Percentiles rank a stretch among this genome's conserved stretches.
phyloP scores from a whole-genome alignment of 2,888 invertebrate species.

The Muscina levida region DNA sequence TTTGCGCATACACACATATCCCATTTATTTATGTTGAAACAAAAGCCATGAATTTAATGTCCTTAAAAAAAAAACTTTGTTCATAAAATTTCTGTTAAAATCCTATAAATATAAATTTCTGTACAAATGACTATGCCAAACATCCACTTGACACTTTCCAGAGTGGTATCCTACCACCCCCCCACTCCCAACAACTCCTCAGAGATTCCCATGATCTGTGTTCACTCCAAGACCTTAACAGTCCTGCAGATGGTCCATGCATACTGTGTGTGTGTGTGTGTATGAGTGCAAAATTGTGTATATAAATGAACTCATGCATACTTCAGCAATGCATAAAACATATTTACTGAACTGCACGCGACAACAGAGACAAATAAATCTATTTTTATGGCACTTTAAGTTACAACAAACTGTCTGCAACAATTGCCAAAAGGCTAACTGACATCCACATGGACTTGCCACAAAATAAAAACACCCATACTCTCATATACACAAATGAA shows the following conservation, averaged over 20 bases:
- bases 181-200: background rate
- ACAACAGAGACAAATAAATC: conserved; percentile 65
- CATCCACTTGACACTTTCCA: conserved; percentile 33
- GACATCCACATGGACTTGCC: conserved; percentile 51
- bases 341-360: conserved; percentile 58
- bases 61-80: too few relatives aligned
- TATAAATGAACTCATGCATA: conserved; percentile 31
- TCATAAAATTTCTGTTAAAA: too few relatives aligned
- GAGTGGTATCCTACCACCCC: conserved; percentile 20
- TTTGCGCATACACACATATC: too few relatives aligned
- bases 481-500: too few relatives aligned
- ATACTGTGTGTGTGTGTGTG: background rate
- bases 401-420: conserved; percentile 65
- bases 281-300: conserved; percentile 13
- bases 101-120: too few relatives aligned
- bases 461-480: too few relatives aligned
- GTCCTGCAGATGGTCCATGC: background rate
- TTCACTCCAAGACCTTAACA: background rate
- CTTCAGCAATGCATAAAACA: conserved; percentile 44
- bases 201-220: background rate
- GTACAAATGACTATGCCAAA: background rate
- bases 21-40: too few relatives aligned
- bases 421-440: conserved; percentile 59
- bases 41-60: too few relatives aligned
- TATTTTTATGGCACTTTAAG: conserved; percentile 64